Percentiles rank a stretch among this genome's conserved stretches.
Conservation (phyloP, 2,113 vertebrate genomes). For the Rhegmatorhina hoffmannsi region DNA sequence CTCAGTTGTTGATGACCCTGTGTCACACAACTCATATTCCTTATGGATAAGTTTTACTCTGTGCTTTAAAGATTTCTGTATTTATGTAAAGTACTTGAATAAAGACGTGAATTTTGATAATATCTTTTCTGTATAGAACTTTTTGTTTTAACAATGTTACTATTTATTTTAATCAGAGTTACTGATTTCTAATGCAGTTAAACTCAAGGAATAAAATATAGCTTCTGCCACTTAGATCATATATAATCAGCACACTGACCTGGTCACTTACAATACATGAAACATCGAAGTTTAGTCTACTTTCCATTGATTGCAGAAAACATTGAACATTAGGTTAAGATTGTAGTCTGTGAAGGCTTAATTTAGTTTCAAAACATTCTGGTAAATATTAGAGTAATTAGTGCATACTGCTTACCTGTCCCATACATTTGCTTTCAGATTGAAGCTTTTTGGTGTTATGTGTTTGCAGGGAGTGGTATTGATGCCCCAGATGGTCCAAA, state of each 20-base stretch:
- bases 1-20: not conserved
- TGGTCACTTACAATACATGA: not conserved
- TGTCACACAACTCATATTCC: not conserved
- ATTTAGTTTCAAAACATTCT: not conserved
- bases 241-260: not conserved
- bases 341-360: not conserved
- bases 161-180: not conserved
- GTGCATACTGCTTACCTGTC: not conserved
- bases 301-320: not conserved
- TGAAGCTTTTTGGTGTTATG: not conserved
- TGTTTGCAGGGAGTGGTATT: constrained; percentile 47
- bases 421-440: not conserved
- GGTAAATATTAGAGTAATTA: not conserved
- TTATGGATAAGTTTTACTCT: not conserved
- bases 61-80: not conserved
- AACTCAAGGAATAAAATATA: not conserved
- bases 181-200: not conserved
- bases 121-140: not conserved
- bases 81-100: not conserved
- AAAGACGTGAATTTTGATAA: not conserved
- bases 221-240: not conserved
- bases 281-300: not conserved
- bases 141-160: not conserved
- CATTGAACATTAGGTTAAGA: not conserved
- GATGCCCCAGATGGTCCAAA: not conserved